phyloP scores from a whole-genome alignment of 2,113 vertebrate species.

The Aptenodytes forsteri region DNA sequence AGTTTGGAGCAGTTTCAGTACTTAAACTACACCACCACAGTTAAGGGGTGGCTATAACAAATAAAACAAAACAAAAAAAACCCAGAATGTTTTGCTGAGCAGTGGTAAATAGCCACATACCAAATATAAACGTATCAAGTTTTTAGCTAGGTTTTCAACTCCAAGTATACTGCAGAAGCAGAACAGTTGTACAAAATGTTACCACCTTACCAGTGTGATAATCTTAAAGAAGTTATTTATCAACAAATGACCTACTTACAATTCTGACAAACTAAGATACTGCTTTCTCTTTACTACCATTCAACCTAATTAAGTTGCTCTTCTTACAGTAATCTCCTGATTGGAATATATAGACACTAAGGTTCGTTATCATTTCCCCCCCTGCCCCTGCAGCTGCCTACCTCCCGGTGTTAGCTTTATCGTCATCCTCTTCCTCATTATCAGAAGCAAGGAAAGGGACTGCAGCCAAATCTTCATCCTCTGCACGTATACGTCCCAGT shows the following conservation, averaged over 20 bases:
- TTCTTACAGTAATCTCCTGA: not conserved
- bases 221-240: not conserved
- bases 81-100: not conserved
- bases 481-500: conserved; percentile 89
- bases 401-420: conserved; percentile 93
- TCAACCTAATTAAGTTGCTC: not conserved
- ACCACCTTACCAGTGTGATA: not conserved
- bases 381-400: conserved; percentile 12
- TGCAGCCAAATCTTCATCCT: conserved; percentile 93
- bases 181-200: not conserved
- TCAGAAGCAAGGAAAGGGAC: conserved; percentile 97
- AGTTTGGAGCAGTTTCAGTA: not conserved
- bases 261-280: not conserved
- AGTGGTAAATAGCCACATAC: not conserved
- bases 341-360: not conserved
- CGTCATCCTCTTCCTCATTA: conserved; percentile 98
- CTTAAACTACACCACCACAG: not conserved
- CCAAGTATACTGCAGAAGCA: not conserved
- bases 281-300: not conserved
- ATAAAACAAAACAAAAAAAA: not conserved
- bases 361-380: not conserved
- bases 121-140: not conserved
- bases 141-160: not conserved
- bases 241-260: not conserved
- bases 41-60: not conserved